Base-by-base conservation (phyloP, 1,140 invertebrate species). In the Adoxophyes honmai region DNA sequence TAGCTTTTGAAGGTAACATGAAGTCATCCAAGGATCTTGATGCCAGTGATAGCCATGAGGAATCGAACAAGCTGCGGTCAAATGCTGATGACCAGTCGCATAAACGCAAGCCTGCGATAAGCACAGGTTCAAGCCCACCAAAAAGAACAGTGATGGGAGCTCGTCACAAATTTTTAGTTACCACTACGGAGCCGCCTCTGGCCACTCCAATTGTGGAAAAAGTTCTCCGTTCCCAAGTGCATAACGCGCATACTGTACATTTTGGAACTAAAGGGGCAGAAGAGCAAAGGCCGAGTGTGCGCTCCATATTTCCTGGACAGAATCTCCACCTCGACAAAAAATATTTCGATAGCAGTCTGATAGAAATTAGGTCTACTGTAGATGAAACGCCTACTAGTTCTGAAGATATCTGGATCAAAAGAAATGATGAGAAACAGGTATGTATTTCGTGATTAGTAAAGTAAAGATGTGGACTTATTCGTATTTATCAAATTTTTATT, bases 281-380 rank as follows among this genome's bases (percentile, higher is more conserved):
- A 71, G 88, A 91, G 14, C 89, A 90, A 57, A 88, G 91, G 58
- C 91, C 91, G 4, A 89, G 88, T 75, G 70, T 92, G 67, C 81
- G 91, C 67, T 63, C 78, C 63, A 75, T 91, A 59, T 91, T 91
- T 70, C 68, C 90, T 90, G 42, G 78, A 90, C 65, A 91, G 89
- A 61, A 93, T 86, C 93, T 94, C 34, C 95, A 96, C 81, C 89
- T 94, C 34, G 94, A 95, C 78, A 94, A 94, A 64, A 90, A 93
- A 58, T 96, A 95, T 87, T 96, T 96, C 73, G 95, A 96, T 78
- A 93, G 92, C 61, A 94, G 94, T 60, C 85, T 96, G 55, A 93
- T 96, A 57, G 94, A 95, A 83, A 95, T 96, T 88, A 94, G 94
- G 72, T 94, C 93, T 59, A 91, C 92, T 16, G 92, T 92, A 1